Conservation (phyloP, 2,113 vertebrate genomes). For the Apodemus speciosus region DNA sequence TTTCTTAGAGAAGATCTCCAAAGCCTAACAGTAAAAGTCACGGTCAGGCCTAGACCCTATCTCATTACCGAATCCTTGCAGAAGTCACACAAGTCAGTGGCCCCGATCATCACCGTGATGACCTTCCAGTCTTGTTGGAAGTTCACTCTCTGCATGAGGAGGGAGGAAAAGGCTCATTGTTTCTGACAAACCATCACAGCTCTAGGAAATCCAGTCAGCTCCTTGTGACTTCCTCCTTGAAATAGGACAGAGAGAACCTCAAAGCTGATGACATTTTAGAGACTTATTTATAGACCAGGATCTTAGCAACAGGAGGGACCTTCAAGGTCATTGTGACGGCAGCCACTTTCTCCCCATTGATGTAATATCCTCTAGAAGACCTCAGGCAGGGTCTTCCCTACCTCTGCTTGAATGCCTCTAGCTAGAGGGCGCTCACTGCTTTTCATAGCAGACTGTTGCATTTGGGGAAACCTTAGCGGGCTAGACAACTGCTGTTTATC, state of each 20-base stretch:
- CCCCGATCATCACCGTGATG: conserved; percentile 92
- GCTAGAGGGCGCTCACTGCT: background rate
- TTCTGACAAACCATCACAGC: background rate
- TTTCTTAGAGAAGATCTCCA: background rate
- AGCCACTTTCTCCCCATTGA: background rate
- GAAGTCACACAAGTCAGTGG: conserved; percentile 91
- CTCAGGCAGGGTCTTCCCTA: background rate
- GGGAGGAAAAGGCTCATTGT: conserved; percentile 38
- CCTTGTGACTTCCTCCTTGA: background rate
- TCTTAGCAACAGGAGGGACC: background rate
- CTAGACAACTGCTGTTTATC: background rate
- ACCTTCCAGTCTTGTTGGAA: conserved; percentile 94
- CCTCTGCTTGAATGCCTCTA: background rate
- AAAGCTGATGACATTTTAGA: background rate
- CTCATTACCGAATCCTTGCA: conserved; percentile 91
- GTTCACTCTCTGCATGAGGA: conserved; percentile 87
- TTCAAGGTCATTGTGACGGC: background rate
- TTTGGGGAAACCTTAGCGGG: background rate
- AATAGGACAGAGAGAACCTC: conserved; percentile 17
- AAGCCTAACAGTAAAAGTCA: background rate
- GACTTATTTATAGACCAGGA: conserved; percentile 49
- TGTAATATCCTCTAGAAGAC: background rate
- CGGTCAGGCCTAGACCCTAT: background rate
- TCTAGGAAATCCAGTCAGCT: conserved; percentile 16
- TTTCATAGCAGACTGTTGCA: background rate